These are phyloP conservation scores for Ctenosaura bakeri DNA, from an alignment of 2,797 vertebrate genomes.

Conservation along the genomic window DNA sequence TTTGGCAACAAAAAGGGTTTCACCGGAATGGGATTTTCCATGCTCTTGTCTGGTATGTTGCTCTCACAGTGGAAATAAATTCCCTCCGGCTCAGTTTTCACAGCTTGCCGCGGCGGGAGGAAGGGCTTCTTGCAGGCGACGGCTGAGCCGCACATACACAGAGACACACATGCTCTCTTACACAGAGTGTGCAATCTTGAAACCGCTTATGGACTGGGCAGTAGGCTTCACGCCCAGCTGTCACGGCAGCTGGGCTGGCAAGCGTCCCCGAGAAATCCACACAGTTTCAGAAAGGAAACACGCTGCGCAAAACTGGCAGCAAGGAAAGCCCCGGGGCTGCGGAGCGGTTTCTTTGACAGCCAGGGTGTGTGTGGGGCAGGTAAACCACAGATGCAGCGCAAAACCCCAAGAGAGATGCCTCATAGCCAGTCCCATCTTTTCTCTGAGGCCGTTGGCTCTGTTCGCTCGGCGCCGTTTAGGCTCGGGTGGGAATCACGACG, in stretches of 20 bases:
- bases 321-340: neutral
- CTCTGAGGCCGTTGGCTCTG: too few species aligned
- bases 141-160: neutral
- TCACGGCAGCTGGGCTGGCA: slow-evolving; percentile 19
- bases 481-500: too few species aligned
- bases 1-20: slow-evolving; percentile 29
- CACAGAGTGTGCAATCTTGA: neutral
- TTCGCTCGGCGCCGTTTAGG: too few species aligned
- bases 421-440: too few species aligned
- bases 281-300: neutral
- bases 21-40: neutral
- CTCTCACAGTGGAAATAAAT: fast-evolving
- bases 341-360: neutral
- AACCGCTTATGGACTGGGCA: neutral
- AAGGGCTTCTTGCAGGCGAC: neutral
- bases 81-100: neutral
- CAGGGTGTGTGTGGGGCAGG: neutral
- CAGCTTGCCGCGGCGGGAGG: neutral
- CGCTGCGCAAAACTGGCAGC: neutral
- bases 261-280: neutral
- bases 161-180: fast-evolving
- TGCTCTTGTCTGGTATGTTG: neutral
- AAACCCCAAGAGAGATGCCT: neutral
- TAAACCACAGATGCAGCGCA: neutral
- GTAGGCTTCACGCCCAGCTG: slow-evolving; percentile 21